A percentile compares a stretch with the other conserved stretches of the same genome.
These are phyloP conservation scores for Lapara coniferarum DNA, from an alignment of 2,888 invertebrate species.

Conservation along the genomic window DNA sequence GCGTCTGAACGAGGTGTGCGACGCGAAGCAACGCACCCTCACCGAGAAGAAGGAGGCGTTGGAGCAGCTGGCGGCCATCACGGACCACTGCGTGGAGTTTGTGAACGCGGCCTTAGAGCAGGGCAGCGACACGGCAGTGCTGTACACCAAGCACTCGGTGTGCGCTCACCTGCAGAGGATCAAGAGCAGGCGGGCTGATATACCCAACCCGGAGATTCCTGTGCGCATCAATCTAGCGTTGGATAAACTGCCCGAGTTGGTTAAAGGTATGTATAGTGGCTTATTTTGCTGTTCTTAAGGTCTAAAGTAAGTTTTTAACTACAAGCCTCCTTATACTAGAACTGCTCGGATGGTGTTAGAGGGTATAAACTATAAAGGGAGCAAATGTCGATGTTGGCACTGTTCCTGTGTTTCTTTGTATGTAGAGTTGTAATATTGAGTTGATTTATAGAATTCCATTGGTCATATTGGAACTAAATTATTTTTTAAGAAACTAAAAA, in stretches of 20 bases:
- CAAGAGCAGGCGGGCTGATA: constrained; percentile 92
- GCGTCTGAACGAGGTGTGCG: constrained; percentile 90
- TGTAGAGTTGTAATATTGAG: too few species aligned
- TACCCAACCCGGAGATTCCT: constrained; percentile 95
- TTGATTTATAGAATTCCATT: too few species aligned
- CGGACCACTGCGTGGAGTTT: constrained; percentile 95
- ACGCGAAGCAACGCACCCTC: constrained; percentile 88
- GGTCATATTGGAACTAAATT: too few species aligned
- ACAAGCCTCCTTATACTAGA: too few species aligned
- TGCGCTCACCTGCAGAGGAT: constrained; percentile 88
- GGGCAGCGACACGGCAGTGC: constrained; percentile 92
- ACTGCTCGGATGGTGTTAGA: too few species aligned
- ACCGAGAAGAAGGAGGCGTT: constrained; percentile 93
- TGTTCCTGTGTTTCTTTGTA: too few species aligned
- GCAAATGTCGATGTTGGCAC: too few species aligned
- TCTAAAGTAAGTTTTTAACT: too few species aligned
- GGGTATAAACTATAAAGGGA: too few species aligned
- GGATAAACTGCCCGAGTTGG: constrained; percentile 91
- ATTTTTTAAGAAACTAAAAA: too few species aligned
- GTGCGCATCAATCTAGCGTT: constrained; percentile 91
- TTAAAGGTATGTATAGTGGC: constrained; percentile 83
- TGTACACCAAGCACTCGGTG: constrained; percentile 91
- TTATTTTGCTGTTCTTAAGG: not conserved
- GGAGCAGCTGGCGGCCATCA: constrained; percentile 91
- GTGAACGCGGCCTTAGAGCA: constrained; percentile 89